Percentiles rank a stretch among this genome's conserved stretches.
Evolutionary conservation across 2,888 invertebrate genomes (phyloP).

Genomic region (Ditylenchus weischeri): DNA sequence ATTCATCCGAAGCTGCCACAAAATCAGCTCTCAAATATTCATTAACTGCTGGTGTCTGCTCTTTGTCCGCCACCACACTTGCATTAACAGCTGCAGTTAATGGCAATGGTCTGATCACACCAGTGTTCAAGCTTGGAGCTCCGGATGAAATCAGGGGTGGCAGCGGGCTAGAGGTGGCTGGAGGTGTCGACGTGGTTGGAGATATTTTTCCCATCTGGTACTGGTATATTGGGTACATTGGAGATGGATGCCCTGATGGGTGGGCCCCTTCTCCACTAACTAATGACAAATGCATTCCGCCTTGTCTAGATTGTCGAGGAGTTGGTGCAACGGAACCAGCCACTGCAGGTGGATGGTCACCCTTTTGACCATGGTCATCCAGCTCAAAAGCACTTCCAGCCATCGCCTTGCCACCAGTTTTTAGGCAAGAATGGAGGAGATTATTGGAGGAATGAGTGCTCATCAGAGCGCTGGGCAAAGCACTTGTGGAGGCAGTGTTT

Average conservation of each 20-base stretch:
- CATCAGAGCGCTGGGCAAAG: no score
- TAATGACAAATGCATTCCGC: no score
- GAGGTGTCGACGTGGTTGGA: not conserved
- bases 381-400: no score
- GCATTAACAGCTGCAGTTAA: not conserved
- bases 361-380: no score
- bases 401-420: no score
- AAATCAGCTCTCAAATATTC: slow-evolving; percentile 32
- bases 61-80: not conserved
- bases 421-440: no score
- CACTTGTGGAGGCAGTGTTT: no score
- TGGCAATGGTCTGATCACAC: slow-evolving; percentile 1
- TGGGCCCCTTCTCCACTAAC: no score
- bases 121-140: not conserved
- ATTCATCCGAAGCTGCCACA: slow-evolving; percentile 30
- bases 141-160: not conserved
- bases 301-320: no score
- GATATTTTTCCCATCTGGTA: slow-evolving; percentile 3
- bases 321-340: no score
- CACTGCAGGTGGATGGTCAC: no score
- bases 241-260: not conserved
- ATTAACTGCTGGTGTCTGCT: not conserved
- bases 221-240: slow-evolving; percentile 5
- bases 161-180: not conserved
- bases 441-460: no score